Evolutionary conservation across 2,888 invertebrate genomes (phyloP).

Genomic region (Mythimna vitellina): DNA sequence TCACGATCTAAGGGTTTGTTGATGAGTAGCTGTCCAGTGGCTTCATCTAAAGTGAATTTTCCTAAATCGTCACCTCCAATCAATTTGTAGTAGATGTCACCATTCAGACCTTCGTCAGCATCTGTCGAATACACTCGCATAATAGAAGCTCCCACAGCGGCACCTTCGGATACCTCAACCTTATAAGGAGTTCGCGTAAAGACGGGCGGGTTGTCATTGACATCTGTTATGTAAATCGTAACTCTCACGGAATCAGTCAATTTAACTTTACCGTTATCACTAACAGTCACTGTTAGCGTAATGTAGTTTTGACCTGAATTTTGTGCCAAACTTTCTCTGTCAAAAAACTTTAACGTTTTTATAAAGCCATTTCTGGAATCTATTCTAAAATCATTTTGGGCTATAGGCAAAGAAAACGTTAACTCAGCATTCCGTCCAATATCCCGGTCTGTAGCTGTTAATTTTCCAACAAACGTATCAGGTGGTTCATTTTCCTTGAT

Average conservation of each 20-base stretch:
- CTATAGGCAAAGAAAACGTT: constrained; percentile 94
- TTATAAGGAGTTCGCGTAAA: constrained; percentile 96
- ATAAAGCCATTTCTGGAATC: constrained; percentile 98
- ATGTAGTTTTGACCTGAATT: constrained; percentile 94
- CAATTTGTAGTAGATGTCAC: constrained; percentile 96
- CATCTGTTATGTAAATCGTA: constrained; percentile 96
- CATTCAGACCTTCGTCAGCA: constrained; percentile 96
- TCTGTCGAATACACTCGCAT: constrained; percentile 96
- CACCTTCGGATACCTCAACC: constrained; percentile 97
- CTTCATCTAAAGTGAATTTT: constrained; percentile 95
- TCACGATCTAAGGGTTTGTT: constrained; percentile 96
- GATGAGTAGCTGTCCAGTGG: constrained; percentile 96
- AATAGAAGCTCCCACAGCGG: constrained; percentile 95
- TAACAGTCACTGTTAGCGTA: constrained; percentile 96
- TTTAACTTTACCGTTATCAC: constrained; percentile 95
- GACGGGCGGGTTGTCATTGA: constrained; percentile 97
- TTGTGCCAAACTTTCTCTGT: constrained; percentile 96
- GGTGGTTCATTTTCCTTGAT: constrained; percentile 96
- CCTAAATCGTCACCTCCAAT: constrained; percentile 95
- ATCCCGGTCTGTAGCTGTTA: constrained; percentile 97
- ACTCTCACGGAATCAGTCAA: constrained; percentile 96
- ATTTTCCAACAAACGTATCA: constrained; percentile 97
- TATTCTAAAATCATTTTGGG: constrained; percentile 95
- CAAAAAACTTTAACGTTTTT: constrained; percentile 95
- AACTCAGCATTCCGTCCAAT: constrained; percentile 97